A percentile compares a stretch with the other conserved stretches of the same genome.
These are phyloP conservation scores for Oryzias sinensis DNA, from an alignment of 2,797 vertebrate species.

Conservation along the genomic window DNA sequence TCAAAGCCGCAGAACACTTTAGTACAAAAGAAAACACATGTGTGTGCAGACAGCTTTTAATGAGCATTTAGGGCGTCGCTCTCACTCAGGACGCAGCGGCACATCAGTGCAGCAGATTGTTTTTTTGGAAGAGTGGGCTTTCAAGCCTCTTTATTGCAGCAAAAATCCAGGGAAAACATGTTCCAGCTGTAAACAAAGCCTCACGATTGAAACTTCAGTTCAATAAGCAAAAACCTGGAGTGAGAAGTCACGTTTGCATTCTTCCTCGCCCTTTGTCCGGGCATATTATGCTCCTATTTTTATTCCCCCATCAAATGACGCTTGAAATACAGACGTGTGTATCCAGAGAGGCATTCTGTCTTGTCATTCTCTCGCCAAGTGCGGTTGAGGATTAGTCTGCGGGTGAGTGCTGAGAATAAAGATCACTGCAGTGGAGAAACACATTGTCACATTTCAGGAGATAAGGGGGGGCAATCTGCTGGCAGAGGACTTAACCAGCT, in stretches of 20 bases:
- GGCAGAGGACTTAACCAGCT: conserved; percentile 72
- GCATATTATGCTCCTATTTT: conserved; percentile 37
- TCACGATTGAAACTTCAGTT: conserved; percentile 35
- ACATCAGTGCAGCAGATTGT: conserved; percentile 11
- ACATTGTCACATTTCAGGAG: conserved; percentile 77
- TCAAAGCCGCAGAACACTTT: conserved; percentile 41
- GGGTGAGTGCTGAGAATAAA: conserved; percentile 78
- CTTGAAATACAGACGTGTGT: conserved; percentile 64
- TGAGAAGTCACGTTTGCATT: conserved; percentile 41
- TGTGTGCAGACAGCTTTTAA: conserved; percentile 33
- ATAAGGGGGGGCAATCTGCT: conserved; percentile 75
- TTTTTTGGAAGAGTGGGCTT: conserved; percentile 31
- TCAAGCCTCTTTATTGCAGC: conserved; percentile 40
- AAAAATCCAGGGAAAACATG: conserved; percentile 48
- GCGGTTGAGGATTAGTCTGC: conserved; percentile 72
- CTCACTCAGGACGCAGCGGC: conserved; percentile 16
- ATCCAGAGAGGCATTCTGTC: conserved; percentile 48
- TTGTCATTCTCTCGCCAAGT: conserved; percentile 58
- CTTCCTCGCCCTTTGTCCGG: conserved; percentile 25
- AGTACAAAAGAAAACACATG: conserved; percentile 44
- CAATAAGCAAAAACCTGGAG: conserved; percentile 34
- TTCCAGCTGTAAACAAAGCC: conserved; percentile 19
- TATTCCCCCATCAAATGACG: conserved; percentile 28
- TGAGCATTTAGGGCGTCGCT: conserved; percentile 34
- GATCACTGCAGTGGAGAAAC: conserved; percentile 75